Evolutionary conservation across 2,797 vertebrate genomes (phyloP).

Genomic region (Coregonus sp.): DNA sequence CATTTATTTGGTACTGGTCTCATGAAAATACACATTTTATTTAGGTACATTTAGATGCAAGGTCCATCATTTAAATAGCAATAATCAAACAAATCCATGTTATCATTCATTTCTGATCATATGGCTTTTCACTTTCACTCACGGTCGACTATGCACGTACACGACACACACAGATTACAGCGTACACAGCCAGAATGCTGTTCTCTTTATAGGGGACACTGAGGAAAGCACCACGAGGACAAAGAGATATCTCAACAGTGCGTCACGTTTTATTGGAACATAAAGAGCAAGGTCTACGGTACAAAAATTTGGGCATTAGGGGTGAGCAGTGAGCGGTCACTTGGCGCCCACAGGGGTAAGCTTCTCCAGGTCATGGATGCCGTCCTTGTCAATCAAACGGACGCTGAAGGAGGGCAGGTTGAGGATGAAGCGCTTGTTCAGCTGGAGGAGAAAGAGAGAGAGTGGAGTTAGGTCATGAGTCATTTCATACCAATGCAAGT

Average conservation of each 20-base stretch:
- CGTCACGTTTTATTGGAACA: constrained; percentile 76
- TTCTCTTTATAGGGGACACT: constrained; percentile 54
- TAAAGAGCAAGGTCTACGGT: constrained; percentile 64
- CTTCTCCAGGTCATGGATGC: constrained; percentile 91
- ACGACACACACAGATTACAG: constrained; percentile 26
- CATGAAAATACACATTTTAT: background rate
- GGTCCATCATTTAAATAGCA: background rate
- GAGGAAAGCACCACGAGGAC: constrained; percentile 59
- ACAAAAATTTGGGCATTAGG: constrained; percentile 70
- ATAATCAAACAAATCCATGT: background rate
- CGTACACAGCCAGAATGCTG: constrained; percentile 62
- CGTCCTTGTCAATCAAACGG: constrained; percentile 93
- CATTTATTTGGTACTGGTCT: background rate
- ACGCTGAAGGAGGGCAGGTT: constrained; percentile 91
- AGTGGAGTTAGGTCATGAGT: background rate
- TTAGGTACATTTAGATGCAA: background rate
- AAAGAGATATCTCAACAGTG: constrained; percentile 57
- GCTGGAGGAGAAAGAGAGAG: constrained; percentile 68
- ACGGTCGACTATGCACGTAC: constrained; percentile 17
- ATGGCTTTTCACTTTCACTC: background rate
- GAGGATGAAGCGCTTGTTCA: constrained; percentile 93
- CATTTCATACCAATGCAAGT: background rate
- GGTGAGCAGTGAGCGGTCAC: constrained; percentile 48
- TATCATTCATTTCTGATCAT: background rate
- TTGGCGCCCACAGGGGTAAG: constrained; percentile 70